These are phyloP conservation scores for Myzus persicae DNA, from an alignment of 1,140 invertebrate genomes.

Conservation along the genomic window DNA sequence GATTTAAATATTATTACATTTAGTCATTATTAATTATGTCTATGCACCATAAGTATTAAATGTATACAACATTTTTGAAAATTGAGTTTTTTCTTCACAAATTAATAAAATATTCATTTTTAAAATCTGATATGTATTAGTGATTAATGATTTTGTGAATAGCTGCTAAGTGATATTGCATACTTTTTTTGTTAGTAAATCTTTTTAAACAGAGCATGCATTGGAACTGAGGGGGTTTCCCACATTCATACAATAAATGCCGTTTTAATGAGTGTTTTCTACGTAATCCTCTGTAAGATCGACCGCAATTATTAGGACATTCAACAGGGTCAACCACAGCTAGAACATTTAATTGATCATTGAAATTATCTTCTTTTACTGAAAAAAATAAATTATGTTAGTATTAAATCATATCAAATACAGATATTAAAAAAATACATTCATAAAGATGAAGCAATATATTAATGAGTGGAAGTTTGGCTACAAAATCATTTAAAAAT, in stretches of 20 bases:
- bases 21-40: background rate
- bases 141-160: constrained; percentile 41
- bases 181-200: constrained; percentile 50
- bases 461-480: background rate
- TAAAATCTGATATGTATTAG: background rate
- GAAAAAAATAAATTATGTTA: background rate
- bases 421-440: background rate
- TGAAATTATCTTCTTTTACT: background rate
- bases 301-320: constrained; percentile 56
- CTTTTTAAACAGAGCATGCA: constrained; percentile 65
- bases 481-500: background rate
- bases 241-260: constrained; percentile 69
- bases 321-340: constrained; percentile 24
- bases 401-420: background rate
- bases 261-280: constrained; percentile 66
- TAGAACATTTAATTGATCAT: constrained; percentile 12
- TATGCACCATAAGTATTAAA: background rate
- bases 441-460: background rate
- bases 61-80: background rate
- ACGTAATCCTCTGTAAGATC: constrained; percentile 59
- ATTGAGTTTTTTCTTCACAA: too few relatives aligned
- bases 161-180: constrained; percentile 31
- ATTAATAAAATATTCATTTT: background rate
- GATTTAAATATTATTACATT: background rate
- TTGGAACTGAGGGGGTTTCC: constrained; percentile 67